Evolutionary conservation across 2,113 vertebrate species (phyloP).

Genomic region (Dicerorhinus sumatrensis): DNA sequence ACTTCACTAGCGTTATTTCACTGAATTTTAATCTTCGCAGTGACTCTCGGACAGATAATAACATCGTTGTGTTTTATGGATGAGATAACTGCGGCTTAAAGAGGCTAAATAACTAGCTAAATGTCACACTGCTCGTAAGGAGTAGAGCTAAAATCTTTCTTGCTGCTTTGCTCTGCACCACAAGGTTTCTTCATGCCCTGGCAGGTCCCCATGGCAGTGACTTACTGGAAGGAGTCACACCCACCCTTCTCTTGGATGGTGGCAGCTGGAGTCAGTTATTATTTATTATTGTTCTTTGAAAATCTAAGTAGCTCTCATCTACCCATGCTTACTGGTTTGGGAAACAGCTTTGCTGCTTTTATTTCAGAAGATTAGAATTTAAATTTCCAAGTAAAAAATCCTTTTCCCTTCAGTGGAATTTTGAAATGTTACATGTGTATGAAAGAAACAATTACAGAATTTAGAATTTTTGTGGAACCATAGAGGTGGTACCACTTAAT

Average conservation of each 20-base stretch:
- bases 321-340: neutral
- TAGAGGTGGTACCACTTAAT: neutral
- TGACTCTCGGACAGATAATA: neutral
- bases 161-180: neutral
- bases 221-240: constrained; percentile 31
- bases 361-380: constrained; percentile 41
- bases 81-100: neutral
- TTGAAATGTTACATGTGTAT: neutral
- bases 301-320: neutral
- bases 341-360: constrained; percentile 27
- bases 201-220: neutral
- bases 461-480: neutral
- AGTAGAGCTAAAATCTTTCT: neutral
- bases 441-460: neutral
- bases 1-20: neutral
- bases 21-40: neutral
- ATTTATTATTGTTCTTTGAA: constrained; percentile 10
- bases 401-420: neutral
- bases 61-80: neutral
- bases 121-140: neutral
- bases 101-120: neutral
- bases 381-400: constrained; percentile 44
- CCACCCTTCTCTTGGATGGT: neutral
- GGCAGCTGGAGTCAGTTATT: neutral
- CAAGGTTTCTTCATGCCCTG: neutral